phyloP scores from a whole-genome alignment of 2,888 invertebrate genomes.

The Digitonthophagus gazella region DNA sequence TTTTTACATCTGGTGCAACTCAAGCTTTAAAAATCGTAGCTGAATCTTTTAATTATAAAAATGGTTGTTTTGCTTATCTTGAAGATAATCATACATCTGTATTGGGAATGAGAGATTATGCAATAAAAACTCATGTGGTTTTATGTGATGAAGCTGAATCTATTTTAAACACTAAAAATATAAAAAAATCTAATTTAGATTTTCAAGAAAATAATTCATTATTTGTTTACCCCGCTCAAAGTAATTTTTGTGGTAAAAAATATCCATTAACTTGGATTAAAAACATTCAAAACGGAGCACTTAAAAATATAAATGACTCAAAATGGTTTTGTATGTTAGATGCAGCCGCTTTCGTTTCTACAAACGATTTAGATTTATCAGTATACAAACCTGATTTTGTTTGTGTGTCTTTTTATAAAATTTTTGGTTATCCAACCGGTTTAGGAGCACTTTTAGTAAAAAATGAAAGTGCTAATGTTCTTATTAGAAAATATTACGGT shows the following conservation, averaged over 20 bases:
- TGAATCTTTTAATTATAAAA: conserved; percentile 71
- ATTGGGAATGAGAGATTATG: conserved; percentile 83
- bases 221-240: conserved; percentile 87
- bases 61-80: conserved; percentile 74
- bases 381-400: conserved; percentile 82
- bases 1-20: conserved; percentile 96
- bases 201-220: conserved; percentile 61
- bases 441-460: conserved; percentile 84
- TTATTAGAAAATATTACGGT: conserved; percentile 78
- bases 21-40: conserved; percentile 79
- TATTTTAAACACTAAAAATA: conserved; percentile 30
- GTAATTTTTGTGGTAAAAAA: conserved; percentile 92
- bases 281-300: conserved; percentile 59
- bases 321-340: conserved; percentile 80
- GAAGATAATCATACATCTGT: conserved; percentile 96
- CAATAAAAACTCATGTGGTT: conserved; percentile 59
- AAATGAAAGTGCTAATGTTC: conserved; percentile 59
- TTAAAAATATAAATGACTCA: conserved; percentile 50
- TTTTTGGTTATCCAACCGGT: conserved; percentile 95
- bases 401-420: conserved; percentile 92
- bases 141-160: conserved; percentile 59
- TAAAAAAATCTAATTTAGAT: no score
- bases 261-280: conserved; percentile 76
- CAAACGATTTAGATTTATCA: conserved; percentile 74
- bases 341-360: conserved; percentile 79